These are phyloP conservation scores for Acipenser transmontanus DNA, from an alignment of 2,797 vertebrate species.

Conservation along the genomic window DNA sequence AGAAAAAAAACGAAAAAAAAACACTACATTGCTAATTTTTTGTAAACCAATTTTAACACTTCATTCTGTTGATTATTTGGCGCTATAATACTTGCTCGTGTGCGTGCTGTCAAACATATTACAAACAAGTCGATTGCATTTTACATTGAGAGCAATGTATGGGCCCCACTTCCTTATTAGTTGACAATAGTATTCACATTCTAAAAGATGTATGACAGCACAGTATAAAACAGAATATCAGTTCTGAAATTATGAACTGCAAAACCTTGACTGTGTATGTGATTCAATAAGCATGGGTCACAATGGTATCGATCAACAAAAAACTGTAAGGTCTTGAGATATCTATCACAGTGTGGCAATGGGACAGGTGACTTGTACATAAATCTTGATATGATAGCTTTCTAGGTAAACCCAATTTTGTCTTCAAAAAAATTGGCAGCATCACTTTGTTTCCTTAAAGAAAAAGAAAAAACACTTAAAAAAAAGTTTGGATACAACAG, in stretches of 20 bases:
- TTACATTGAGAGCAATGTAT: too few species aligned
- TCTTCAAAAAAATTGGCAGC: neutral
- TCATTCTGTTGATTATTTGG: too few species aligned
- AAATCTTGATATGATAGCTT: neutral
- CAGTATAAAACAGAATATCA: neutral
- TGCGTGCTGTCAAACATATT: too few species aligned
- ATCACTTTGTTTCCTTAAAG: conserved; percentile 1
- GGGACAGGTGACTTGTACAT: neutral
- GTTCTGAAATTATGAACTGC: conserved; percentile 1
- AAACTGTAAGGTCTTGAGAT: conserved; percentile 2
- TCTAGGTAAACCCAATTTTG: neutral
- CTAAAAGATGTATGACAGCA: neutral
- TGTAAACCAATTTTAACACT: too few species aligned
- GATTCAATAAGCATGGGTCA: conserved; percentile 4
- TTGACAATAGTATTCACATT: too few species aligned
- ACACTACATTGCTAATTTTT: too few species aligned
- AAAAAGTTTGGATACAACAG: neutral
- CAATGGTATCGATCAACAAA: conserved; percentile 1
- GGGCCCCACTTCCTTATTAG: too few species aligned
- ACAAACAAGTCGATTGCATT: too few species aligned
- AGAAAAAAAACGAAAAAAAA: too few species aligned
- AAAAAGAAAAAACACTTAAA: conserved; percentile 4
- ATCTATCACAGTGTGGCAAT: neutral
- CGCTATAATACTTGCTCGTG: too few species aligned
- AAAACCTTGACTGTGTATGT: neutral